Evolutionary conservation across 1,140 invertebrate genomes (phyloP), one percentile per base, ranked within the genome.

Genomic region (Platorchestia sp.): DNA sequence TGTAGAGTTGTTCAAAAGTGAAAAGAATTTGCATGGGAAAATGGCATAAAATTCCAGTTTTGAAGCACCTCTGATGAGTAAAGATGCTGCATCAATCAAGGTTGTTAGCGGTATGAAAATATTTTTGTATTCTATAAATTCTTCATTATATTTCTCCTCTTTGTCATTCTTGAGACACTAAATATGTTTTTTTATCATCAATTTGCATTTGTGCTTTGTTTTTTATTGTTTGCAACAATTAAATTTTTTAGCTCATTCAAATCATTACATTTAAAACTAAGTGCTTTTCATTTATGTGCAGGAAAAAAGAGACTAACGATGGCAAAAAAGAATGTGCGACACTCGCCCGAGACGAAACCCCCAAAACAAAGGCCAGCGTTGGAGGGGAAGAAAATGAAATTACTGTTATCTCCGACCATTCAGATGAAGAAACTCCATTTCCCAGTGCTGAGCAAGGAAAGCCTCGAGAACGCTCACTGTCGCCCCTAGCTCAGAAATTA

Each of bases 401-500:
- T 19, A 75, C 59, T 22, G 36, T 75, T 22, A 75, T 75, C 36
- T 75, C 59, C 36, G 59, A 75, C 59, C 47, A 51, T 51, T 51
- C 47, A 7, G 47, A 51, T 51, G 47, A 19, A 51, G 59, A 75
- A 75, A 3, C 59, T 75, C 59, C 1, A 14, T 1, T 27, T 75
- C 59, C 10, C 1, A 36, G 36, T 42, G 27, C 41, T 19, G 36
- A 89, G 42, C 41, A 10, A 27, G 16, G 14, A 16, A 89, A 89
- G 86, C 16, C 86, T 41, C 43, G 89, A 45, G 42, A 95, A 44
- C 40, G 41, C 14, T 95, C 95, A 36, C 86, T 95, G 41, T 95
- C 95, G 40, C 95, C 95, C 41, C 44, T 95, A 16, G 59, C 95
- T 42, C 95, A 95, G 42, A 95, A 95, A 86, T 89, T 95, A 22